Conservation (phyloP, 1,140 invertebrate genomes). For the Pseudobourletiella spinata region DNA sequence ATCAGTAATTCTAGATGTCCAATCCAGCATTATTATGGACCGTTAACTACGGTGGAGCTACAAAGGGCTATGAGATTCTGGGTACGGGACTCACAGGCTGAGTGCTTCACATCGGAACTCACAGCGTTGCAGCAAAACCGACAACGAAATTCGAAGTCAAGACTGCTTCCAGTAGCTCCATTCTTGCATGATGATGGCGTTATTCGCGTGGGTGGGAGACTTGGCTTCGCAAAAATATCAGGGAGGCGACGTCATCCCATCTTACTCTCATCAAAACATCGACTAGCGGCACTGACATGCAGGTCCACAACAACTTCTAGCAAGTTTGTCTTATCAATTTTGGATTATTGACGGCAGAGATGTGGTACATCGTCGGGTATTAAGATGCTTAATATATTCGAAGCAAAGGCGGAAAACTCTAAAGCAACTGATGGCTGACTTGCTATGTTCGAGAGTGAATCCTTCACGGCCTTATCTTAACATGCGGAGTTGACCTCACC, state of each 20-base stretch:
- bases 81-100: not conserved
- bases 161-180: slow-evolving; percentile 37
- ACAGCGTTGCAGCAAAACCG: not conserved
- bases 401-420: slow-evolving; percentile 12
- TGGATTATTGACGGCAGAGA: slow-evolving; percentile 30
- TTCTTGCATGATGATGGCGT: slow-evolving; percentile 40
- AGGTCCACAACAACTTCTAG: slow-evolving; percentile 37
- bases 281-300: slow-evolving; percentile 39
- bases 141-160: slow-evolving; percentile 25
- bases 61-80: not conserved
- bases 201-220: slow-evolving; percentile 42
- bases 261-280: slow-evolving; percentile 35
- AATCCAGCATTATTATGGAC: not conserved
- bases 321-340: slow-evolving; percentile 24
- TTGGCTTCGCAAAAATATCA: slow-evolving; percentile 35
- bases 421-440: slow-evolving; percentile 39
- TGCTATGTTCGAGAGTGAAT: not conserved
- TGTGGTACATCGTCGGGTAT: slow-evolving; percentile 5
- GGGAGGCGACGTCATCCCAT: slow-evolving; percentile 37
- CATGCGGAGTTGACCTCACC: slow-evolving; percentile 14
- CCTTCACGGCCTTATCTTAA: not conserved
- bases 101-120: too few species aligned
- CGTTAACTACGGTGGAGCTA: not conserved
- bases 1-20: too few species aligned
- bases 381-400: slow-evolving; percentile 31